Base-by-base conservation (phyloP, 2,888 invertebrate genomes). In the Drosophila paramelanica region DNA sequence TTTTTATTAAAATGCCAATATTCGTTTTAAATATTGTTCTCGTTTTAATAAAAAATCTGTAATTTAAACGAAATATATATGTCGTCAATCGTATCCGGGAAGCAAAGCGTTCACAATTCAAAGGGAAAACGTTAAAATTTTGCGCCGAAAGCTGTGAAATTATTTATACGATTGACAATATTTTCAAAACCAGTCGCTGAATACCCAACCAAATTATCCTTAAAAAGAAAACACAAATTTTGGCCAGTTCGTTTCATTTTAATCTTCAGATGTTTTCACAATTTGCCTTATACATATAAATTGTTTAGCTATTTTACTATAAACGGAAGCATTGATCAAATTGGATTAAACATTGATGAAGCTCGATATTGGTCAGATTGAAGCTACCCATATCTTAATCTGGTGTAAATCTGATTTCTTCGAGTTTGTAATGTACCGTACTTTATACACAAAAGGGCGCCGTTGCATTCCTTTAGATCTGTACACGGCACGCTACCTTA, bases 1-100 rank as follows among this genome's bases (percentile, higher is more conserved):
- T 84, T 57, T 47, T 59, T 33, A 65, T 70, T 68, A 69, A 83
- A 80, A 23, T 20, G 43, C 38, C 14, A 13, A 56, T 4, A 11
- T n/a, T 42, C 20, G 10, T 11, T 5, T 25, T 11, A 13, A 39
- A 38, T n/a, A 25, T 41, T 57, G 52, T 13, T 43, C 13, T 10
- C 2, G 10, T 4, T 57, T 62, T 53, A 68, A 87, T 67, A 23
- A 46, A 66, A 67, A 87, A 89, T 77, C 45, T 87, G 64, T 69
- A 88, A 89, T 81, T 87, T 55, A 4, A 87, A 77, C 42, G 58
- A 5, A 88, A 80, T 77, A 36, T 5, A 36, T 36, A 53, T 66
- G 47, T 62, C 41, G 45, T 49, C 41, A 43, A 41, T 58, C n/a
- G 41, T 13, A 47, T 55, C 46, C 38, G 43, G 43, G 20, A 13